Evolutionary conservation across 2,888 invertebrate genomes (phyloP).

Genomic region (Tipula confusa): DNA sequence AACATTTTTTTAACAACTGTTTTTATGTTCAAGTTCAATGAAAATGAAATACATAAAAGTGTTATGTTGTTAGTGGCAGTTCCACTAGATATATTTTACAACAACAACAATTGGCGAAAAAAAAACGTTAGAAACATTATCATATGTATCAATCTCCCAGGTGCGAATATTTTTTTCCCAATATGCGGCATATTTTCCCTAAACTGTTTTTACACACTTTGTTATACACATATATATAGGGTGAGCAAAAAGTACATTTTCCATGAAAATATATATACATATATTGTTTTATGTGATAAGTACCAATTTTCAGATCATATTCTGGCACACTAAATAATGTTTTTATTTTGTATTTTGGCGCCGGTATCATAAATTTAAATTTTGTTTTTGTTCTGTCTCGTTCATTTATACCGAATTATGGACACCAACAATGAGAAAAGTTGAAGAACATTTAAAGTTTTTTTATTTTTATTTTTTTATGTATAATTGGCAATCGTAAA

Average conservation of each 20-base stretch:
- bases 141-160: neutral
- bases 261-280: too few species aligned
- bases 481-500: neutral
- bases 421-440: neutral
- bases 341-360: neutral
- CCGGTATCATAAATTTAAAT: neutral
- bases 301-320: neutral
- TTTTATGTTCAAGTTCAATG: constrained; percentile 25
- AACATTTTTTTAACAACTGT: neutral
- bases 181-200: neutral
- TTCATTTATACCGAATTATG: neutral
- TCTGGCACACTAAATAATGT: neutral
- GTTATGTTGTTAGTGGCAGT: neutral
- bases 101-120: neutral
- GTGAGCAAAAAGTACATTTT: too few species aligned
- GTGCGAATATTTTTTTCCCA: neutral
- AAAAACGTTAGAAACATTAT: neutral
- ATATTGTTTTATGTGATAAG: too few species aligned
- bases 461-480: too few species aligned
- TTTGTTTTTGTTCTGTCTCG: neutral
- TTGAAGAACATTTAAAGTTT: neutral
- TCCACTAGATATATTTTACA: neutral
- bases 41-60: neutral
- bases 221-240: neutral
- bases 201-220: neutral